phyloP scores from a whole-genome alignment of 2,113 vertebrate genomes.

The Clarias gariepinus region DNA sequence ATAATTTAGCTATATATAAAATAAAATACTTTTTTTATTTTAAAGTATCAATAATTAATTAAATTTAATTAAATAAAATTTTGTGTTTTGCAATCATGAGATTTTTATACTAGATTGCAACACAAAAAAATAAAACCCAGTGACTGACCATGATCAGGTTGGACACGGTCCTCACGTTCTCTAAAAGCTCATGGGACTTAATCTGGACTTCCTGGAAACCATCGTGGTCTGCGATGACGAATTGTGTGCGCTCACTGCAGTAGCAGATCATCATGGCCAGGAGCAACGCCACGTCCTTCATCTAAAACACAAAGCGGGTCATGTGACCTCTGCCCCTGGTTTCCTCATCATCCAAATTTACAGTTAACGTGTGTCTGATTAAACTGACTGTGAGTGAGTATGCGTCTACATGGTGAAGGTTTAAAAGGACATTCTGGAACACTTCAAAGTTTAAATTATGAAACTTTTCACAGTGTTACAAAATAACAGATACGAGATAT shows the following conservation, averaged over 20 bases:
- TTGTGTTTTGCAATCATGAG: too few species aligned
- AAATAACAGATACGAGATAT: too few species aligned
- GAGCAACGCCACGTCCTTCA: slow-evolving; percentile 66
- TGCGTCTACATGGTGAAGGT: not conserved
- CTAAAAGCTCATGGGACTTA: slow-evolving; percentile 67
- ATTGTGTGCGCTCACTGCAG: slow-evolving; percentile 68
- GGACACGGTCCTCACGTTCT: slow-evolving; percentile 69
- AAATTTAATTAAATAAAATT: too few species aligned
- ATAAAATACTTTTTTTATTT: too few species aligned
- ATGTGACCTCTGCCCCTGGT: not conserved
- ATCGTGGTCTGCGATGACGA: slow-evolving; percentile 9
- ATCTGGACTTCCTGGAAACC: slow-evolving; percentile 43
- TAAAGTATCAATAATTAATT: too few species aligned
- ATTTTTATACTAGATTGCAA: not conserved
- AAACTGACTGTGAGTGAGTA: not conserved
- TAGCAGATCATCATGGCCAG: slow-evolving; percentile 72
- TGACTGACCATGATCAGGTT: slow-evolving; percentile 66
- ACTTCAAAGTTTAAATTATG: too few species aligned
- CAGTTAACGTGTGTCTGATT: not conserved
- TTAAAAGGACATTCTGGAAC: not conserved
- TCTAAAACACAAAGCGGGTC: slow-evolving; percentile 52
- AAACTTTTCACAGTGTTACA: not conserved
- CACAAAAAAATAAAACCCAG: not conserved
- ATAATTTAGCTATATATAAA: too few species aligned
- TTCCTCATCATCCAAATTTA: not conserved